Evolutionary conservation across 2,888 invertebrate species (phyloP).

Genomic region (Xestia c-nigrum): DNA sequence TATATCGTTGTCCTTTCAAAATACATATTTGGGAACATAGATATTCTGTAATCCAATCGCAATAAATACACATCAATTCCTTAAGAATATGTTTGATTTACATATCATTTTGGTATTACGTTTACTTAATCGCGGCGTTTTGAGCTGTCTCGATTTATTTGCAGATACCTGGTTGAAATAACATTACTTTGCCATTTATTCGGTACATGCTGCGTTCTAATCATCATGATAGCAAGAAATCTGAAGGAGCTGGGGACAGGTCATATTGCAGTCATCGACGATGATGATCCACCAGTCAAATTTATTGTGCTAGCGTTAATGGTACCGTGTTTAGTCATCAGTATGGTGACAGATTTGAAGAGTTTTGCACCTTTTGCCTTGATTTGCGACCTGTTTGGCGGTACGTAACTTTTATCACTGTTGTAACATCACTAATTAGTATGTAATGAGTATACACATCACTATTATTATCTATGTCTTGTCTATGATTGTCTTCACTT

Average conservation of each 20-base stretch:
- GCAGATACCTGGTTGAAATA: constrained; percentile 70
- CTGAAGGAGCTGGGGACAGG: constrained; percentile 74
- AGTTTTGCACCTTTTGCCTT: constrained; percentile 79
- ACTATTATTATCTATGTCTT: too few relatives aligned
- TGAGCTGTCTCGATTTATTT: not conserved
- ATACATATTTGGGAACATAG: too few relatives aligned
- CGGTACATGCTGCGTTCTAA: constrained; percentile 75
- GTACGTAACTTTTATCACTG: constrained; percentile 65
- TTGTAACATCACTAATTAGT: too few relatives aligned
- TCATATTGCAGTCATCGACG: constrained; percentile 45
- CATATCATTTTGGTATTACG: too few relatives aligned
- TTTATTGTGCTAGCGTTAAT: constrained; percentile 69
- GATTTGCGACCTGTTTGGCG: constrained; percentile 73
- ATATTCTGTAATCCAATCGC: too few relatives aligned
- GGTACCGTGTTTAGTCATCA: constrained; percentile 73
- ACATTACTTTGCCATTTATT: constrained; percentile 72
- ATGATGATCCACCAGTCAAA: constrained; percentile 60
- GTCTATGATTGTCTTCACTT: too few relatives aligned
- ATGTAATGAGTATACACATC: too few relatives aligned
- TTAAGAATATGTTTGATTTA: too few relatives aligned
- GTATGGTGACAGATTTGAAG: constrained; percentile 77
- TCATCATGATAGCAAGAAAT: constrained; percentile 71
- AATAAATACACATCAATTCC: too few relatives aligned
- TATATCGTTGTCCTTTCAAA: too few relatives aligned
- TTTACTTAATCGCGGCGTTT: not conserved